These are phyloP conservation scores for Peromyscus nudipes DNA, from an alignment of 2,797 vertebrate genomes.

Conservation along the genomic window DNA sequence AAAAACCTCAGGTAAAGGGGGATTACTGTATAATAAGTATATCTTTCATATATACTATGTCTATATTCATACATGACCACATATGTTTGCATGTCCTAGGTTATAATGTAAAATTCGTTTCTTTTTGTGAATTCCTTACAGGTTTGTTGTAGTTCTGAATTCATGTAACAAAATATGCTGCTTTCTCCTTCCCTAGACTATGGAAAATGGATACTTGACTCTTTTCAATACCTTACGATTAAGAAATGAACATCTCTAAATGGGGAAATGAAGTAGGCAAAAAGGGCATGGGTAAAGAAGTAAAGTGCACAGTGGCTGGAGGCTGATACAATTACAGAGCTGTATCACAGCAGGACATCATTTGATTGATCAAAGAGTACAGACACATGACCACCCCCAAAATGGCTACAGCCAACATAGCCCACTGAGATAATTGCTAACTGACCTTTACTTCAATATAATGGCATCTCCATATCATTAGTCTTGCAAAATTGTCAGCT, in stretches of 20 bases:
- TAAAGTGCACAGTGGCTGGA: not conserved
- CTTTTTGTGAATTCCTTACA: constrained; percentile 35
- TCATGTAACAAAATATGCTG: not conserved
- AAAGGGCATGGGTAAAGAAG: not conserved
- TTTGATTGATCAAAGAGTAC: not conserved
- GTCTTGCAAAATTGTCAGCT: not conserved
- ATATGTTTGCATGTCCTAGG: not conserved
- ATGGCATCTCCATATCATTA: not conserved
- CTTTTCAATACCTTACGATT: not conserved
- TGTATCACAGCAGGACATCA: constrained; percentile 29
- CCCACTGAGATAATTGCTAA: not conserved
- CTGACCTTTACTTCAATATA: not conserved
- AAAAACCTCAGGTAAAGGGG: not conserved
- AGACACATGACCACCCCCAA: not conserved
- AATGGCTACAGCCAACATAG: not conserved
- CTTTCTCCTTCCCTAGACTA: not conserved
- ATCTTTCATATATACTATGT: constrained; percentile 22
- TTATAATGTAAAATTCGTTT: constrained; percentile 37
- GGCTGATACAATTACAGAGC: not conserved
- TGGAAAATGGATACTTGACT: not conserved
- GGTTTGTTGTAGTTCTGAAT: not conserved
- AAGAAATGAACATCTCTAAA: not conserved
- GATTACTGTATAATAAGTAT: not conserved
- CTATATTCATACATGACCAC: not conserved
- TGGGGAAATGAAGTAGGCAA: not conserved